phyloP scores from a whole-genome alignment of 2,888 invertebrate species.

The Troides aeacus region DNA sequence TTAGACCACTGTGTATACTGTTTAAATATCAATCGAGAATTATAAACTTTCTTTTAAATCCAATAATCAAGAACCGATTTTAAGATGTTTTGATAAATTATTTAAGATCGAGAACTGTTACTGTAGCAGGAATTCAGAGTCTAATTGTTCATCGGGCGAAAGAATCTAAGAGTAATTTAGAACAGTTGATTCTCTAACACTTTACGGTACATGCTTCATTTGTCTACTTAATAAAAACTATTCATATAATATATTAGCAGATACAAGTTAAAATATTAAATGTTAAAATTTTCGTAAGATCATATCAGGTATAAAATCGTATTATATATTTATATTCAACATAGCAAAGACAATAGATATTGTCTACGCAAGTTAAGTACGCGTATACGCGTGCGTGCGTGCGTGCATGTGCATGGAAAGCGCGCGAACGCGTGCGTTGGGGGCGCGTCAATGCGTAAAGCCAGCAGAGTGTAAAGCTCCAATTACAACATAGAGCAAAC shows the following conservation, averaged over 20 bases:
- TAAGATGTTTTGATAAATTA: background rate
- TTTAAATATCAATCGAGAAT: background rate
- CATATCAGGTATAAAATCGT: background rate
- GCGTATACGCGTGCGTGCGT: background rate
- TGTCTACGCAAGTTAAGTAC: background rate
- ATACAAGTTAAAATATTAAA: background rate
- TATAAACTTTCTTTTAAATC: background rate
- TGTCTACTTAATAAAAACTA: slow-evolving; percentile 23
- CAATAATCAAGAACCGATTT: too few relatives aligned
- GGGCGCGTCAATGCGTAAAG: slow-evolving; percentile 41
- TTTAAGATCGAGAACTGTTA: background rate
- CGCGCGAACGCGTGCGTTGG: background rate
- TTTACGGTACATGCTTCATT: slow-evolving; percentile 6
- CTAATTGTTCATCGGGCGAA: background rate
- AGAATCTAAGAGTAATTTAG: background rate
- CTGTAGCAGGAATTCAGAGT: background rate
- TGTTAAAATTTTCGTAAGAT: background rate
- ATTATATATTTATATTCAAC: background rate
- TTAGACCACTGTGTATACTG: background rate
- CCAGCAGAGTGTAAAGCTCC: slow-evolving; percentile 42
- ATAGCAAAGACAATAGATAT: background rate
- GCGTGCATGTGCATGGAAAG: background rate
- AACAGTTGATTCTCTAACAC: background rate
- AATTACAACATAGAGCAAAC: slow-evolving; percentile 34
- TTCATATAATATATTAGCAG: background rate